Conservation (phyloP, 1,140 invertebrate species). For the Sarcophaga peregrina region DNA sequence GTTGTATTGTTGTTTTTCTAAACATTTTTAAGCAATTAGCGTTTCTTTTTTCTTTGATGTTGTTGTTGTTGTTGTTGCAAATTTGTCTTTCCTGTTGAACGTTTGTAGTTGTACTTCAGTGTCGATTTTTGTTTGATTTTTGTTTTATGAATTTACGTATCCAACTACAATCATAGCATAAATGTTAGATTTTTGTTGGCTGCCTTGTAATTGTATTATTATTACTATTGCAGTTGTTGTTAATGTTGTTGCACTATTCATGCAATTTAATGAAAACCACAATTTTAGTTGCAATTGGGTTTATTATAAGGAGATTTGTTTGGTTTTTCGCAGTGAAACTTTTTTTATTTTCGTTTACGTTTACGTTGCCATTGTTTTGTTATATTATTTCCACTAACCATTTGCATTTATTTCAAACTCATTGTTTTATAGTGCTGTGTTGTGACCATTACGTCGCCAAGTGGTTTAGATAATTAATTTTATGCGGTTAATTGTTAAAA, state of each 20-base stretch:
- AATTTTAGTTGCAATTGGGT: slow-evolving; percentile 35
- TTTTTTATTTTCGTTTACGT: no score
- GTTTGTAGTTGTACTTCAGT: no score
- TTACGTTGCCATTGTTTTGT: no score
- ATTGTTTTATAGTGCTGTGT: slow-evolving; percentile 6
- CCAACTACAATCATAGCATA: not conserved
- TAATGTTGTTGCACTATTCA: not conserved
- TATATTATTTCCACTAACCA: not conserved
- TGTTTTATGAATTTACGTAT: no score
- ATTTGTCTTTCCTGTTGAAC: no score
- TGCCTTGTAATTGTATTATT: no score
- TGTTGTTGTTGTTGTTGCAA: not conserved
- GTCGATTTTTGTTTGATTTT: no score
- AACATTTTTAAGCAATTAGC: slow-evolving; percentile 34
- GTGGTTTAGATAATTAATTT: slow-evolving; percentile 41
- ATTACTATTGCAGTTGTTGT: not conserved
- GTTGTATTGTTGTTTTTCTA: not conserved
- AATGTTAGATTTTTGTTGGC: not conserved
- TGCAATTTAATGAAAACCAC: slow-evolving; percentile 40
- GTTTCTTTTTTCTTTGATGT: not conserved
- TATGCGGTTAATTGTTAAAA: slow-evolving; percentile 17
- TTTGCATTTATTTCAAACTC: slow-evolving; percentile 1
- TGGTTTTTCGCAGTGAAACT: not conserved
- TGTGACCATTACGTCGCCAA: slow-evolving; percentile 34
- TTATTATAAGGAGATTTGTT: slow-evolving; percentile 27